phyloP scores from a whole-genome alignment of 2,113 vertebrate genomes.

The Neolamprologus sp. region DNA sequence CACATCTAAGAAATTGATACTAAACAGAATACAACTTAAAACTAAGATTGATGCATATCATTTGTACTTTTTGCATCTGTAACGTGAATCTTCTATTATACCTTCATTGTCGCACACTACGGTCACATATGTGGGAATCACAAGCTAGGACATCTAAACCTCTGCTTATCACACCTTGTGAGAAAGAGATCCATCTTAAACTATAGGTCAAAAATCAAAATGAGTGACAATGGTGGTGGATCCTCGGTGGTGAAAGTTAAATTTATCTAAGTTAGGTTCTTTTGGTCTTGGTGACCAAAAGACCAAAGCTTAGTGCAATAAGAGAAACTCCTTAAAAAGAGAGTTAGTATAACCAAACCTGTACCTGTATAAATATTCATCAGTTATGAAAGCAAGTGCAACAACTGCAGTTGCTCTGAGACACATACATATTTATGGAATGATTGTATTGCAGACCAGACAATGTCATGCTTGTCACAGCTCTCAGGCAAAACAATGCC shows the following conservation, averaged over 20 bases:
- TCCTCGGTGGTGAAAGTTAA: background rate
- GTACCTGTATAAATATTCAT: constrained; percentile 48
- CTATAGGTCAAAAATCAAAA: background rate
- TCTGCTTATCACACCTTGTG: background rate
- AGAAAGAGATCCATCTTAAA: background rate
- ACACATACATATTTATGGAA: constrained; percentile 57
- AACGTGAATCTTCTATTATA: background rate
- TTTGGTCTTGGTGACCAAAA: background rate
- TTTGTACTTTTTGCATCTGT: constrained; percentile 51
- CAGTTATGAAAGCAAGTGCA: constrained; percentile 31
- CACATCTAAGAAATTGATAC: constrained; percentile 54
- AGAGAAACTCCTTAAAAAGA: background rate
- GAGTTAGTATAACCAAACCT: background rate
- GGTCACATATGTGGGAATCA: constrained; percentile 1
- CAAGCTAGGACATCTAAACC: background rate
- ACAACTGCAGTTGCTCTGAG: constrained; percentile 44
- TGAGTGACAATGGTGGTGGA: background rate
- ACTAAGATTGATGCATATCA: constrained; percentile 54
- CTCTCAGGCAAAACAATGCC: constrained; percentile 54
- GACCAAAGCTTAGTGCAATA: background rate
- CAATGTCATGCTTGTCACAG: constrained; percentile 49
- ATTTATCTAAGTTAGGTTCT: background rate
- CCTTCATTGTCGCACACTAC: background rate
- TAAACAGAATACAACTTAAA: constrained; percentile 60
- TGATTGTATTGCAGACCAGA: constrained; percentile 39